Conservation (phyloP, 2,113 vertebrate species). For the Tachuris rubrigastra region DNA sequence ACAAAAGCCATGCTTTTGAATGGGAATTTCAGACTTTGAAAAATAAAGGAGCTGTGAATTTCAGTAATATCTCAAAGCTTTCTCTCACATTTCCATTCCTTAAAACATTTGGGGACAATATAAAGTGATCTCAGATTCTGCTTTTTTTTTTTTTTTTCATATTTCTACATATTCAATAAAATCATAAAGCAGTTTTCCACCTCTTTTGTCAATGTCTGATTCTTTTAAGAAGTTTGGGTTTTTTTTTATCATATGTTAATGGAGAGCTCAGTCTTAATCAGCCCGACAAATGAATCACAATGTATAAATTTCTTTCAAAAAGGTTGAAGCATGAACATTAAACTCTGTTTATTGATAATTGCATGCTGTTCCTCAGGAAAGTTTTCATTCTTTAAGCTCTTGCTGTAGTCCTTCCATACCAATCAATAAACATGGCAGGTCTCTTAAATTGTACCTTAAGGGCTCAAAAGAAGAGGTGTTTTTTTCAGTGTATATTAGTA, state of each 20-base stretch:
- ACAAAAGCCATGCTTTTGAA: neutral
- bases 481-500: neutral
- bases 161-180: neutral
- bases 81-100: neutral
- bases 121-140: neutral
- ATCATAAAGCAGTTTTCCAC: neutral
- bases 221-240: neutral
- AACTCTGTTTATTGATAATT: neutral
- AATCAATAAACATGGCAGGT: neutral
- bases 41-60: neutral
- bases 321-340: neutral
- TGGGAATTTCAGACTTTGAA: neutral
- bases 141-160: neutral
- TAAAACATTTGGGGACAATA: neutral
- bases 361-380: neutral
- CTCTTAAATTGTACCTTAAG: neutral
- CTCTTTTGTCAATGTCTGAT: neutral
- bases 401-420: neutral
- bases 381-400: neutral
- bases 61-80: neutral
- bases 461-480: neutral
- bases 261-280: neutral
- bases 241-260: neutral
- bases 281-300: neutral
- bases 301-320: neutral